Evolutionary conservation across 2,113 vertebrate genomes (phyloP).

Genomic region (Phyllostomus discolor): DNA sequence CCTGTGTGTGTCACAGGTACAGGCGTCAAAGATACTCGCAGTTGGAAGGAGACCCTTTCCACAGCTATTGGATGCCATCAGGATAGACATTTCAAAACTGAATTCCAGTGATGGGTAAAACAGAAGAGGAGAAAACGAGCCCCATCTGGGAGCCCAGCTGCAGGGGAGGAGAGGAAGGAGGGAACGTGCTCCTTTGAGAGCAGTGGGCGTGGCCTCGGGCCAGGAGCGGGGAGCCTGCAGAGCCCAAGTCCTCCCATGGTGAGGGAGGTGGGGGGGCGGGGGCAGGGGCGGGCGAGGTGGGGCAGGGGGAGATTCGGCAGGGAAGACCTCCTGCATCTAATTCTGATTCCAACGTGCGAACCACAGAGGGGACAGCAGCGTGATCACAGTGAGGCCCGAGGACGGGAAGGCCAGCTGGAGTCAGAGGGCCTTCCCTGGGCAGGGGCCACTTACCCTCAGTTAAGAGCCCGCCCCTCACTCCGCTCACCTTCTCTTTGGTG

Average conservation of each 20-base stretch:
- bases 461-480: neutral
- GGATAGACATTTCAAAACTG: neutral
- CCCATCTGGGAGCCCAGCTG: accelerated
- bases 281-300: accelerated
- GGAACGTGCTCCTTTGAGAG: accelerated
- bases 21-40: neutral
- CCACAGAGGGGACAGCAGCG: neutral
- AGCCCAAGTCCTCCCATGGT: neutral
- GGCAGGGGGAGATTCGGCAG: neutral
- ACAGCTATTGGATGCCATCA: neutral
- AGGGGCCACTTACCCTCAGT: neutral
- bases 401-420: accelerated
- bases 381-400: neutral
- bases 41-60: neutral
- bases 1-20: too few relatives aligned
- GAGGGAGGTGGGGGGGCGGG: neutral
- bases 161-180: neutral
- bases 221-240: neutral
- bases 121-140: neutral
- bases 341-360: neutral
- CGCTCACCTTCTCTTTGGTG: neutral
- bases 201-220: neutral
- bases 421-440: accelerated
- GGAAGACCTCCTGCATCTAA: neutral
- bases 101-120: neutral